Percentiles rank a stretch among this genome's conserved stretches.
phyloP scores from a whole-genome alignment of 2,888 invertebrate species.

The Polia nebulosa region DNA sequence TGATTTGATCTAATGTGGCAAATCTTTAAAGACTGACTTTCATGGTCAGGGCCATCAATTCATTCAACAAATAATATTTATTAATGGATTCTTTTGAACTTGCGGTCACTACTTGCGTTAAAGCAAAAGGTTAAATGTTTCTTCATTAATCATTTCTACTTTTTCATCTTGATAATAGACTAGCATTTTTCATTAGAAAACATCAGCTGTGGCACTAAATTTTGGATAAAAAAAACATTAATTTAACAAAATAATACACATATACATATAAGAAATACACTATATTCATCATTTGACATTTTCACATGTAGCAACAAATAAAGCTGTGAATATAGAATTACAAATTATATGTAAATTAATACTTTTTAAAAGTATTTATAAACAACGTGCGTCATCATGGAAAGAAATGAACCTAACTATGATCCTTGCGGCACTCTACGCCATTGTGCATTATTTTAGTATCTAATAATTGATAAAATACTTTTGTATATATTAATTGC shows the following conservation, averaged over 20 bases:
- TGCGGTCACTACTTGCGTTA: neutral
- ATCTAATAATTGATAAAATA: neutral
- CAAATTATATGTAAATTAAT: too few relatives aligned
- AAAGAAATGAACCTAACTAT: constrained; percentile 1
- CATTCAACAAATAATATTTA: constrained; percentile 19
- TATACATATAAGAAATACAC: neutral
- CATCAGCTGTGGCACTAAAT: neutral
- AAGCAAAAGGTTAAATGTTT: neutral
- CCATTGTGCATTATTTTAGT: neutral
- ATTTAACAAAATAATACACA: neutral
- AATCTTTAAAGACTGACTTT: neutral
- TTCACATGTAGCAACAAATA: neutral
- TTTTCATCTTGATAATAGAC: neutral
- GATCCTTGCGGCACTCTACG: neutral
- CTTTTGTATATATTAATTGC: neutral
- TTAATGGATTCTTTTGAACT: constrained; percentile 5
- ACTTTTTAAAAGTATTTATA: neutral
- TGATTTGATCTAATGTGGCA: neutral
- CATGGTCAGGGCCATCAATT: neutral
- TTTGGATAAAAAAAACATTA: neutral
- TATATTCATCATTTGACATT: neutral
- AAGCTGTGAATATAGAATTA: neutral
- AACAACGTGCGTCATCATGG: neutral
- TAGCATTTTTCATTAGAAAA: neutral
- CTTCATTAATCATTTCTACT: neutral